A percentile compares a stretch with the other conserved stretches of the same genome.
Conservation (phyloP, 2,888 invertebrate species). For the Lithophane semibrunnea region DNA sequence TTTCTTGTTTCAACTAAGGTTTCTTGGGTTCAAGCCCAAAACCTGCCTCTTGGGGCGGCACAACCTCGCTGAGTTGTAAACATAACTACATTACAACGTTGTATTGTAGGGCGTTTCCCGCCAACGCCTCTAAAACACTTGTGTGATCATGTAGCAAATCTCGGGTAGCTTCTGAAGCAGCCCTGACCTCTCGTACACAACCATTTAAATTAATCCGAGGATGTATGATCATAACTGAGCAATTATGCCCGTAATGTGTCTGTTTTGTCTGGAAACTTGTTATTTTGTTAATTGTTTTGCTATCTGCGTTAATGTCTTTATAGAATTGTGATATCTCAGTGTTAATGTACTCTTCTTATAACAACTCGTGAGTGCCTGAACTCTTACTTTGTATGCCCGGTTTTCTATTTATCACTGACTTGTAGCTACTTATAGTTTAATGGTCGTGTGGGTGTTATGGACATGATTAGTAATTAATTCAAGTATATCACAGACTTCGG, state of each 20-base stretch:
- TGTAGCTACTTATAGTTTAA: conserved; percentile 66
- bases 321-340: conserved; percentile 64
- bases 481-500: conserved; percentile 77
- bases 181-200: conserved; percentile 40
- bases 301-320: conserved; percentile 62
- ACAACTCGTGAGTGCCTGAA: conserved; percentile 66
- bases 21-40: conserved; percentile 23
- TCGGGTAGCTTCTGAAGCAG: conserved; percentile 40
- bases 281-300: conserved; percentile 72
- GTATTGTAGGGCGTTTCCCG: conserved; percentile 31
- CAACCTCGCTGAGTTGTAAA: conserved; percentile 23
- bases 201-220: conserved; percentile 57
- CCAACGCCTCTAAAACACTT: conserved; percentile 50
- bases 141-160: conserved; percentile 22
- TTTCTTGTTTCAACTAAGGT: conserved; percentile 14
- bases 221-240: conserved; percentile 55
- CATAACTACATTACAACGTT: conserved; percentile 13
- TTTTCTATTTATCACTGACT: conserved; percentile 57
- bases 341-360: conserved; percentile 67
- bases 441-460: conserved; percentile 74
- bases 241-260: conserved; percentile 63
- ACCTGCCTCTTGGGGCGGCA: conserved; percentile 16
- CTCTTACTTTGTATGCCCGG: conserved; percentile 65
- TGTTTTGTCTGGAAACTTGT: conserved; percentile 74
- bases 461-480: conserved; percentile 82